Conservation (phyloP, 2,888 invertebrate species). For the Eristalis intricaria region DNA sequence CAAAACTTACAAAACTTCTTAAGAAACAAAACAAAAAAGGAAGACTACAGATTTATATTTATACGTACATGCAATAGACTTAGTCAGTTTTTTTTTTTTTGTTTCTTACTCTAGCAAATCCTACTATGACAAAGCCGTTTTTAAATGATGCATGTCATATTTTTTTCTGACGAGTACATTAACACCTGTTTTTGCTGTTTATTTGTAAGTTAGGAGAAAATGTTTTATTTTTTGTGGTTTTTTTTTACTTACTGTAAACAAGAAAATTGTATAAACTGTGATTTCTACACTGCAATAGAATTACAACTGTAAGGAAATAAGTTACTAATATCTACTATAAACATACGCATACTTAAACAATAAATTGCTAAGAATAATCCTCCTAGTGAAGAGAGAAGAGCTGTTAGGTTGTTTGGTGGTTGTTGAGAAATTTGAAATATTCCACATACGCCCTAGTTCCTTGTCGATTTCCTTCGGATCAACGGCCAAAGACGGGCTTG, state of each 20-base stretch:
- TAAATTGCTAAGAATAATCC: constrained; percentile 50
- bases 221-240: constrained; percentile 9
- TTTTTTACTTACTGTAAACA: constrained; percentile 32
- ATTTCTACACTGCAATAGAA: constrained; percentile 72
- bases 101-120: not conserved
- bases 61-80: constrained; percentile 37
- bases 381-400: constrained; percentile 54
- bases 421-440: not conserved
- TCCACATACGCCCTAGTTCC: too few relatives aligned
- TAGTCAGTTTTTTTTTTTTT: not conserved
- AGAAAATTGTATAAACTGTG: constrained; percentile 57
- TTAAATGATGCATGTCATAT: not conserved
- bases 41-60: constrained; percentile 23
- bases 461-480: too few relatives aligned
- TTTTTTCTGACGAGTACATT: constrained; percentile 20
- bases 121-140: not conserved
- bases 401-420: constrained; percentile 24
- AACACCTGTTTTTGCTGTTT: constrained; percentile 33
- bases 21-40: too few relatives aligned
- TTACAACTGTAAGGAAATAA: constrained; percentile 65
- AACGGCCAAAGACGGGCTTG: too few relatives aligned
- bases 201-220: constrained; percentile 35
- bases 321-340: constrained; percentile 65
- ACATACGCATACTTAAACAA: constrained; percentile 45
- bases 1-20: constrained; percentile 1